phyloP scores from a whole-genome alignment of 2,113 vertebrate genomes.

The Halcyon senegalensis region DNA sequence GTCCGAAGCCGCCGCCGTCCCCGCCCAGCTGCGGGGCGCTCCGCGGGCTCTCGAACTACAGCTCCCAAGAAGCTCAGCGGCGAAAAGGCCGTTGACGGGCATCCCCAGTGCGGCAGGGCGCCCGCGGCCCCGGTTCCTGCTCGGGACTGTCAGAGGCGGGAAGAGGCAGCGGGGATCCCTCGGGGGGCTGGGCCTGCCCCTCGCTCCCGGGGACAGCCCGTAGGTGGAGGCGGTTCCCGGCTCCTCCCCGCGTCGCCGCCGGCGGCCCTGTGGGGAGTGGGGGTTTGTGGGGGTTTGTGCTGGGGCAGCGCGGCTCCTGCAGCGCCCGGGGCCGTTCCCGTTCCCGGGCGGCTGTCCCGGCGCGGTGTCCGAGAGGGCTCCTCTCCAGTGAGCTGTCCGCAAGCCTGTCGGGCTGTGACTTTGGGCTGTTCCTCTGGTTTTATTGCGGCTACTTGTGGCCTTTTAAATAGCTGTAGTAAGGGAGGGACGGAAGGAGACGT shows the following conservation, averaged over 20 bases:
- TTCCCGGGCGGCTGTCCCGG: not conserved
- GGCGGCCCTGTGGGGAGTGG: accelerated
- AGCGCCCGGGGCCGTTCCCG: not conserved
- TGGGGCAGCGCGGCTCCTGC: not conserved
- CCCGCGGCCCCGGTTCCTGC: accelerated
- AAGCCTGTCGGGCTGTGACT: accelerated
- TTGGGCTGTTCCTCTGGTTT: accelerated
- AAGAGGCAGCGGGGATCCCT: not conserved
- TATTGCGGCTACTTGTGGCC: accelerated
- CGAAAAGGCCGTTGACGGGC: not conserved
- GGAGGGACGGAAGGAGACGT: not conserved
- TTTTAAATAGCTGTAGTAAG: not conserved
- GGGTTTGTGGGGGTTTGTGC: accelerated
- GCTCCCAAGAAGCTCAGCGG: not conserved
- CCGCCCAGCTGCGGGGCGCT: accelerated
- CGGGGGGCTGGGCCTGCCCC: accelerated
- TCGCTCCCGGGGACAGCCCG: not conserved
- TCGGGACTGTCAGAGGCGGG: not conserved
- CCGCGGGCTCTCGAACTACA: not conserved
- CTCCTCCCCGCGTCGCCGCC: too few relatives aligned
- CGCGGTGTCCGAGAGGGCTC: not conserved
- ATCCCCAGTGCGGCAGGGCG: accelerated
- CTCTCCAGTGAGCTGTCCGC: accelerated
- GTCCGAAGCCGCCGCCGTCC: not conserved
- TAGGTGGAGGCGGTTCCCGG: not conserved